Evolutionary conservation across 1,140 invertebrate species (phyloP), one percentile per base, ranked within the genome.

Genomic region (Aphaenogaster ashmeadi): DNA sequence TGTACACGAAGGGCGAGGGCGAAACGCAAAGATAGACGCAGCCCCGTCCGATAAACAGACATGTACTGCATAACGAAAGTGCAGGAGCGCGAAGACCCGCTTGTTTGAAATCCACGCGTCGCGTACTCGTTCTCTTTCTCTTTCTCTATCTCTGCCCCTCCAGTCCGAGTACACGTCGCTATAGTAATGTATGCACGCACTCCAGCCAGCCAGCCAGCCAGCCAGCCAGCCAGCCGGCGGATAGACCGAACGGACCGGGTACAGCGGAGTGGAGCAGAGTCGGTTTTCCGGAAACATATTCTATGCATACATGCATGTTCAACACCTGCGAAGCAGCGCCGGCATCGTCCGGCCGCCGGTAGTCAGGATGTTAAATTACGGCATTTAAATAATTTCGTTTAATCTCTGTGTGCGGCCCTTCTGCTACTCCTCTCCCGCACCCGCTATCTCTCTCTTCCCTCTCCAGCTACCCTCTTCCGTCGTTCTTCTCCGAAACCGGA

Each of bases 331-430:
- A 88, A 88, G 80, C 86, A 88, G 52, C 79, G 86, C 47, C 78
- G 71, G 77, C 89, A 88, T 85, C 86, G 89, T 90, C 88, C 90
- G 89, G 67, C 66, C 64, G 50, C 72, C 38, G 87, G 67, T 88
- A 50, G 87, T 83, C 89, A 80, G 91, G 88, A 94, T 90, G 92
- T 93, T 93, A 93, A 94, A 94, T 94, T 93, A 93, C 91, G 89
- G 88, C 90, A 94, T 94, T 94, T 94, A 93, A 94, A 92, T 91
- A 93, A 92, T 89, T 96, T 95, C 92, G 92, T 94, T 93, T 94
- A 93, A 93, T 93, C 93, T 92, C 78, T 54, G 64, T 54, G 78
- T 71, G 89, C 84, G 47, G 56, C 13, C 50, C 71, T 69, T 27
- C 72, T 52, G 15, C 83, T 41, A 11, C 54, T 47, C 33, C 47